Conservation (phyloP, 2,888 invertebrate species). For the Hydrotaea diabolus region DNA sequence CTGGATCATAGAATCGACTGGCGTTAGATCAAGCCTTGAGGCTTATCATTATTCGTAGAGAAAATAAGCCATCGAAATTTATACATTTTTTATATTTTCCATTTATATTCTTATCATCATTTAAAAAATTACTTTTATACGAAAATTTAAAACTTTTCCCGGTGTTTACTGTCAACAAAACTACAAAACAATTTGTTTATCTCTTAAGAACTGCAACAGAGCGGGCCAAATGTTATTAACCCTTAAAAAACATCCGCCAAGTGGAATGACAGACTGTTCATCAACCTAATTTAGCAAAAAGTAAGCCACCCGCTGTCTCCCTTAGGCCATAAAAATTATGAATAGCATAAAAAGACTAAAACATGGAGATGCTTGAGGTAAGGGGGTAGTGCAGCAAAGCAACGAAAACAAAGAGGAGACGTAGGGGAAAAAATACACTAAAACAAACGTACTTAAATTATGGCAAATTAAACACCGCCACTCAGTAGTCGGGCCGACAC, state of each 20-base stretch:
- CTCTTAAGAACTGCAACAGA: neutral
- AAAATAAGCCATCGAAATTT: too few species aligned
- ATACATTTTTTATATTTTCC: too few species aligned
- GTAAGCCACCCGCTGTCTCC: neutral
- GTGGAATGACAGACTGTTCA: constrained; percentile 26
- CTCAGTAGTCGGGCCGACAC: neutral
- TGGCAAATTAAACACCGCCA: constrained; percentile 50
- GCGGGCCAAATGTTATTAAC: constrained; percentile 53
- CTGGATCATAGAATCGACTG: too few species aligned
- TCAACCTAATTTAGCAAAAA: constrained; percentile 55
- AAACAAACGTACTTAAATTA: constrained; percentile 51
- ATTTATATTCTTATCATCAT: too few species aligned
- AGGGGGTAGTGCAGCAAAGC: too few species aligned
- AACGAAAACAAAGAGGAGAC: neutral
- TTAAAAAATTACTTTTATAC: too few species aligned
- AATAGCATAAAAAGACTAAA: neutral
- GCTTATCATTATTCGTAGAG: too few species aligned
- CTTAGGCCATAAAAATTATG: constrained; percentile 9
- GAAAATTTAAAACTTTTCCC: too few species aligned
- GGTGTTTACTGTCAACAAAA: neutral
- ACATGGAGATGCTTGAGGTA: too few species aligned
- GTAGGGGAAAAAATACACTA: constrained; percentile 2
- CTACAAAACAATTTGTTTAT: neutral
- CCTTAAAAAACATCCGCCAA: constrained; percentile 37
- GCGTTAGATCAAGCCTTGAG: too few species aligned